Evolutionary conservation across 2,888 invertebrate genomes (phyloP), one percentile per base, ranked within the genome.

Genomic region (Xylophagus ater): DNA sequence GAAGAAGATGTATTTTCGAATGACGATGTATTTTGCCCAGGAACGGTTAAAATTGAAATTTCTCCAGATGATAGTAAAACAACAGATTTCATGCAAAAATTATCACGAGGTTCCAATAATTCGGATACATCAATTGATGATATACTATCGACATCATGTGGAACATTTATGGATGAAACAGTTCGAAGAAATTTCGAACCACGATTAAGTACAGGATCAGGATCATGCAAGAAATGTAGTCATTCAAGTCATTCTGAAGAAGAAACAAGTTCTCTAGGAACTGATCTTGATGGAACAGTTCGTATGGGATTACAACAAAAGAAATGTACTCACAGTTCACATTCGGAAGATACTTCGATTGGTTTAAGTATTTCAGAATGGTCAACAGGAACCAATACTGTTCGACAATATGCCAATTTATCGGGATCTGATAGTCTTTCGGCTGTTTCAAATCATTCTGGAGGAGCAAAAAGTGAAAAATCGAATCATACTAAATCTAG

Each of bases 361-460:
- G 86, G 86, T 13, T 65, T 87, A 20, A 86, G 86, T 53, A 78
- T 85, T 53, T 86, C 86, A 3, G 87, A 88, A 54, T 87, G 86
- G 85, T 86, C 86, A 0, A 86, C 85, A 24, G 86, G 85, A 36
- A 86, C 85, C 1, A 86, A 83, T 49, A 86, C 86, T 0, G 86
- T 86, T 2, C 75, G 81, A 2, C 81, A 85, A 56, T 86, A 81
- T 52, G 81, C 78, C 31, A 81, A 81, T 64, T 68, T 81, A 20
- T 81, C 81, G 0, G 80, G 79, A 19, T 76, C 76, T 8, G 76
- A 76, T 54, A 76, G 76, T 53, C 66, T 74, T 5, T 66, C 67
- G 2, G 62, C 62, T 3, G 66, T 67, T 25, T 75, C 75, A 0
- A 74, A 68, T 13, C 70, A 74, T 10, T 76, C 76, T 0, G 68